A percentile compares a stretch with the other conserved stretches of the same genome.
phyloP scores from a whole-genome alignment of 2,113 vertebrate species.

The Aptenodytes patagonicus region DNA sequence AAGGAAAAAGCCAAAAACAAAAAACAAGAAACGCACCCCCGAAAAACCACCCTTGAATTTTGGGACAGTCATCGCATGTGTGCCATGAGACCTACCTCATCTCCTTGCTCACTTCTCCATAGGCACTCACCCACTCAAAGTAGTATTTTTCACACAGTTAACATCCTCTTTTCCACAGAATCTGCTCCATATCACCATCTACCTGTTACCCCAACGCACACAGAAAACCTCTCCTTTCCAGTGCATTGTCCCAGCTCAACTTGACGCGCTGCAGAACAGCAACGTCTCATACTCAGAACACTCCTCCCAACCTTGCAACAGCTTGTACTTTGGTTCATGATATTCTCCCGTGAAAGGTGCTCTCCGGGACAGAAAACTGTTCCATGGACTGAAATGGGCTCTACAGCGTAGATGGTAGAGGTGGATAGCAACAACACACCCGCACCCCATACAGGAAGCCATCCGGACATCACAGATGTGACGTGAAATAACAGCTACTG shows the following conservation, averaged over 20 bases:
- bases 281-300: neutral
- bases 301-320: neutral
- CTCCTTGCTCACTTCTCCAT: neutral
- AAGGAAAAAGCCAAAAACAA: neutral
- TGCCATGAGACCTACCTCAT: neutral
- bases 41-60: neutral
- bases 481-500: neutral
- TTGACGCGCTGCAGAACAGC: neutral
- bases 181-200: neutral
- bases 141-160: neutral
- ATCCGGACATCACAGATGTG: neutral
- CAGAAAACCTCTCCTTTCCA: neutral
- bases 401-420: neutral
- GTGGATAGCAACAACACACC: neutral
- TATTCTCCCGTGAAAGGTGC: neutral
- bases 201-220: neutral
- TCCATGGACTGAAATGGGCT: neutral
- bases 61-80: neutral
- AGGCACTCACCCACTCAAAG: neutral
- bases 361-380: neutral
- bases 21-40: too few relatives aligned
- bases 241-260: neutral
- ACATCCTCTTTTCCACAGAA: neutral
- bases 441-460: neutral
- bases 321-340: neutral